phyloP scores from a whole-genome alignment of 2,797 vertebrate species.

The Siniperca obscura region DNA sequence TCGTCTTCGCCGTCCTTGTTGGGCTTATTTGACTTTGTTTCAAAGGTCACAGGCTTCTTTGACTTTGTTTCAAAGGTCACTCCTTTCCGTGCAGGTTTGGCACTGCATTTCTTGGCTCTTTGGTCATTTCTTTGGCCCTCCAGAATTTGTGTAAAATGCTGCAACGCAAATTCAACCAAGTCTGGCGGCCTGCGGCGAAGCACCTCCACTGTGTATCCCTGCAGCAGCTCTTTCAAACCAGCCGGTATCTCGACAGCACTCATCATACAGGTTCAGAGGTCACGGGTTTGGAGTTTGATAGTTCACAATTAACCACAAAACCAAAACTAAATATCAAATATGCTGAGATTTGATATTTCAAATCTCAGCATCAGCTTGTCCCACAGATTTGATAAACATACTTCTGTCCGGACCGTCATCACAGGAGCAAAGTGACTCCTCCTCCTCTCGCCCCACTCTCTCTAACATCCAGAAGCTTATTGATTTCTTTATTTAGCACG shows the following conservation, averaged over 20 bases:
- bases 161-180: constrained; percentile 90
- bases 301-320: background rate
- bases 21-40: constrained; percentile 58
- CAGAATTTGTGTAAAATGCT: constrained; percentile 89
- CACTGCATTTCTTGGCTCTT: constrained; percentile 39
- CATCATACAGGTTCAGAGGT: constrained; percentile 55
- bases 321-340: background rate
- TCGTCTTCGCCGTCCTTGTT: constrained; percentile 50
- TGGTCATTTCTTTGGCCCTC: constrained; percentile 80
- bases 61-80: constrained; percentile 80
- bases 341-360: background rate
- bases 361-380: constrained; percentile 12
- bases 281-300: background rate
- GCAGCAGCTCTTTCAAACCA: constrained; percentile 91
- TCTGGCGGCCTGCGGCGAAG: constrained; percentile 88
- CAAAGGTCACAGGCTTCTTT: constrained; percentile 77
- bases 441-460: constrained; percentile 38
- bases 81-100: constrained; percentile 60
- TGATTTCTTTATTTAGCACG: constrained; percentile 72
- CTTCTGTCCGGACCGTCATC: constrained; percentile 16
- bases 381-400: constrained; percentile 11
- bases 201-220: constrained; percentile 93
- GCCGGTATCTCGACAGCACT: constrained; percentile 89
- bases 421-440: constrained; percentile 21
- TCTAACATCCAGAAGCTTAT: constrained; percentile 55